Base-by-base conservation (phyloP, 2,797 vertebrate species). In the Apogon talboti region DNA sequence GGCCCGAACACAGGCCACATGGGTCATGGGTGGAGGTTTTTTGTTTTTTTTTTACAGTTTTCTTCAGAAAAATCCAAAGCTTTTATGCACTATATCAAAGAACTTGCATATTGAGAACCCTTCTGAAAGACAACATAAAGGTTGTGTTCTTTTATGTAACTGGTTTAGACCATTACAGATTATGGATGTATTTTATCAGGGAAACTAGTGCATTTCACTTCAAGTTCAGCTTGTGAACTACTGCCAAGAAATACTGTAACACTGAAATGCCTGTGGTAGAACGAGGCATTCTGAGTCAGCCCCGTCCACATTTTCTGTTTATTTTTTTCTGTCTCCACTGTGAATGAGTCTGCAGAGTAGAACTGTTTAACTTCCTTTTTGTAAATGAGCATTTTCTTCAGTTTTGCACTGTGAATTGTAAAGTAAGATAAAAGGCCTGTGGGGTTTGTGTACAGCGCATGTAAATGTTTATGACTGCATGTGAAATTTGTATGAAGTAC, bases 391-490 rank as follows among this genome's bases (percentile, higher is more conserved):
- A 16, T 35, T 18, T 30, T 37, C 24, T 15, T 7, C 2, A 19
- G 30, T 50, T 24, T 21, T 19, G 14, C 58, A 66, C 44, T 76
- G 64, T 82, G 74, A 77, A 66, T 4, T n/a, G 30, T 30, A 44
- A 12, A 48, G n/a, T 19, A 49, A 63, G n/a, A 16, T 11, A 35
- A 1, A 62, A 52, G 13, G 11, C 33, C 38, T 33, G 14, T 1
- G 14, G 2, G 21, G 7, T 19, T 48, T 58, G 14, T n/a, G 3
- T 6, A 9, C 10, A 11, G 33, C 10, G 9, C 33, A 35, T 35
- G 33, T 10, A 54, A 55, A 59, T 71, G 7, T 61, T 64, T 24
- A 28, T 44, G 33, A 54, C 15, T 72, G 47, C 57, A 62, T 74
- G 45, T 42, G 18, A 15, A 58, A 48, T n/a, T n/a, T 46, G 43